Percentiles rank a stretch among this genome's conserved stretches.
These are phyloP conservation scores for Falcunculus frontatus DNA, from an alignment of 2,113 vertebrate genomes.

Conservation along the genomic window DNA sequence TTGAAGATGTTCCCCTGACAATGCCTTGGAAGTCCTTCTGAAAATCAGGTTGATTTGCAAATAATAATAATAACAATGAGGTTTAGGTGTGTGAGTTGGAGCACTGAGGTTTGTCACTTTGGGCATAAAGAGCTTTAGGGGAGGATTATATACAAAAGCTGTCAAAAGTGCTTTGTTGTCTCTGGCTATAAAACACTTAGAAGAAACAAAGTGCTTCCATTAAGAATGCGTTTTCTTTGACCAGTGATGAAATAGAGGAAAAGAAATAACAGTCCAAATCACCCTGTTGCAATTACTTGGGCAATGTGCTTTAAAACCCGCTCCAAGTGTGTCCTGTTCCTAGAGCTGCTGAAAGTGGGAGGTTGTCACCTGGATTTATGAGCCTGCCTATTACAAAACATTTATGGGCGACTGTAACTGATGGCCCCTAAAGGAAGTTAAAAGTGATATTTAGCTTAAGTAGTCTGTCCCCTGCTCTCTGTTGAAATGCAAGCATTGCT, in stretches of 20 bases:
- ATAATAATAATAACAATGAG: background rate
- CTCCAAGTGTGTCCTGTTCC: background rate
- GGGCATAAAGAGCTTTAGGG: background rate
- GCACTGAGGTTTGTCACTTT: background rate
- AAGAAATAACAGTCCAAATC: background rate
- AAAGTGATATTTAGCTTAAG: constrained; percentile 53
- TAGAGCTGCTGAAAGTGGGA: background rate
- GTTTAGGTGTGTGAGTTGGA: background rate
- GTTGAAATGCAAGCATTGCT: constrained; percentile 22
- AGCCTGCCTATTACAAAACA: background rate
- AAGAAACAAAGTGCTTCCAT: background rate
- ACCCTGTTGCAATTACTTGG: background rate
- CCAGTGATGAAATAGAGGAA: background rate
- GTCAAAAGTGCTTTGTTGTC: background rate
- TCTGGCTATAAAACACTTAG: background rate
- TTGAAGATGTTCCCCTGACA: accelerated
- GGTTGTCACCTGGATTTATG: constrained; percentile 32
- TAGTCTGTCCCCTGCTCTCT: background rate
- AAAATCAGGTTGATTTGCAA: background rate
- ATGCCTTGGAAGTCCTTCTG: background rate
- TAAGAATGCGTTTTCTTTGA: background rate
- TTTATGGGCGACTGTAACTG: constrained; percentile 24
- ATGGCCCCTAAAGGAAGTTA: constrained; percentile 14
- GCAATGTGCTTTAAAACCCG: background rate
- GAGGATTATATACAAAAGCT: background rate